These are phyloP conservation scores for Epizoanthus rinbou DNA, from an alignment of 92 coral and sea anemone genomes.

Conservation along the genomic window DNA sequence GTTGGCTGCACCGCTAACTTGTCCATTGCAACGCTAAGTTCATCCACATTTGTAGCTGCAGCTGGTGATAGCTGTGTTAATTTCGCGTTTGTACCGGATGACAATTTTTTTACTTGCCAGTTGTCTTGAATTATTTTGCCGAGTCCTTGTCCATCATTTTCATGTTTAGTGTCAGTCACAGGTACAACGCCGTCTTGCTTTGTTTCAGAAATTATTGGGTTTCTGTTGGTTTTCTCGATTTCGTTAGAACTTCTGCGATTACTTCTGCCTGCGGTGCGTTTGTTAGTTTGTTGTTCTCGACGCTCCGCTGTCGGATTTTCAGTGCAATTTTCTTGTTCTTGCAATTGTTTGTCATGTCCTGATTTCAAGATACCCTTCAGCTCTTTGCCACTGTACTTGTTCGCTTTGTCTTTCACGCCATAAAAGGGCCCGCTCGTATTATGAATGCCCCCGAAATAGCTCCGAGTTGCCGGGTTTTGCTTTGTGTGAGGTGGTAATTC, in stretches of 20 bases:
- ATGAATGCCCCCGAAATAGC: background rate
- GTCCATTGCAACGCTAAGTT: slow-evolving; percentile 6
- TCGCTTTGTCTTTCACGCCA: background rate
- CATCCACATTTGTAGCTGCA: background rate
- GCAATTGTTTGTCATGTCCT: background rate
- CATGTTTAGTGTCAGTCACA: background rate
- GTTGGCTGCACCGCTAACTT: background rate
- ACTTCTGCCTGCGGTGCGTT: slow-evolving; percentile 10
- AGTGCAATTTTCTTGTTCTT: background rate
- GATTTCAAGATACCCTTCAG: background rate
- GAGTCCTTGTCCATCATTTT: background rate
- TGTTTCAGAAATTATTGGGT: background rate
- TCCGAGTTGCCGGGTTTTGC: background rate
- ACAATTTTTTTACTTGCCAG: background rate
- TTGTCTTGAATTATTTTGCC: background rate
- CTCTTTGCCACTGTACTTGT: background rate
- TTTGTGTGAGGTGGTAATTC: background rate
- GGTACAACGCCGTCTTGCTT: too few relatives aligned
- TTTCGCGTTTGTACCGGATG: background rate
- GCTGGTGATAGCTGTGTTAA: background rate
- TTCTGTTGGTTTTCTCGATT: background rate
- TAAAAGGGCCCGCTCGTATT: background rate
- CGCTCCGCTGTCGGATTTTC: background rate
- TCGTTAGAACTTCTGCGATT: background rate
- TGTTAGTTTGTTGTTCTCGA: background rate